Percentiles rank a stretch among this genome's conserved stretches.
phyloP scores from a whole-genome alignment of 1,140 invertebrate genomes.

The Laodelphax striatellus region DNA sequence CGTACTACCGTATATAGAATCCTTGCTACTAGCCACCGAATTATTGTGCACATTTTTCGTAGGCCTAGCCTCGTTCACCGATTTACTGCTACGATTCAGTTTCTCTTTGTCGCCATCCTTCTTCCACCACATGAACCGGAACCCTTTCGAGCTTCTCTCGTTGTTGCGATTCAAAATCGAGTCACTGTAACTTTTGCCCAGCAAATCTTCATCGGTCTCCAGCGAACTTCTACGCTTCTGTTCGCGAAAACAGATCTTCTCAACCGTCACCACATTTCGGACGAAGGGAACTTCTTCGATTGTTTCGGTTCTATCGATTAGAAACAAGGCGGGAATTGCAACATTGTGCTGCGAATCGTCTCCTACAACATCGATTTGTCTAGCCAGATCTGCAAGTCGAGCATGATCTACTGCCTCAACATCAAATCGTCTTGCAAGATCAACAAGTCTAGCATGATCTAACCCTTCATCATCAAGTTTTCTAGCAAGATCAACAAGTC shows the following conservation, averaged over 20 bases:
- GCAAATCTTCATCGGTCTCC: slow-evolving; percentile 3
- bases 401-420: too few relatives aligned
- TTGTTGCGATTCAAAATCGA: slow-evolving; percentile 3
- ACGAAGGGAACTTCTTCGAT: neutral
- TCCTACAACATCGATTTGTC: too few relatives aligned
- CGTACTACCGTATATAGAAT: slow-evolving; percentile 4
- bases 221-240: neutral
- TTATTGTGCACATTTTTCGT: slow-evolving; percentile 1
- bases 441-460: too few relatives aligned
- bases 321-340: too few relatives aligned
- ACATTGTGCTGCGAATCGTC: too few relatives aligned
- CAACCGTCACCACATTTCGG: neutral
- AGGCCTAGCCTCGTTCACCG: neutral
- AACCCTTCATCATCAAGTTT: too few relatives aligned
- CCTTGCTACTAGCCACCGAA: slow-evolving; percentile 2
- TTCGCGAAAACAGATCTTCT: neutral
- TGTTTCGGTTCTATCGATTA: too few relatives aligned
- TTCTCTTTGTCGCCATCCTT: neutral
- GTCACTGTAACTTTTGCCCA: slow-evolving; percentile 9
- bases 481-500: too few relatives aligned
- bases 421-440: too few relatives aligned
- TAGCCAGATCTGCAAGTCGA: too few relatives aligned
- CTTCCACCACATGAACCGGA: slow-evolving; percentile 2
- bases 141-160: slow-evolving; percentile 1
- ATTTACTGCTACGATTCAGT: neutral